Percentiles rank a stretch among this genome's conserved stretches.
Conservation (phyloP, 2,797 vertebrate genomes). For the Todus mexicanus region DNA sequence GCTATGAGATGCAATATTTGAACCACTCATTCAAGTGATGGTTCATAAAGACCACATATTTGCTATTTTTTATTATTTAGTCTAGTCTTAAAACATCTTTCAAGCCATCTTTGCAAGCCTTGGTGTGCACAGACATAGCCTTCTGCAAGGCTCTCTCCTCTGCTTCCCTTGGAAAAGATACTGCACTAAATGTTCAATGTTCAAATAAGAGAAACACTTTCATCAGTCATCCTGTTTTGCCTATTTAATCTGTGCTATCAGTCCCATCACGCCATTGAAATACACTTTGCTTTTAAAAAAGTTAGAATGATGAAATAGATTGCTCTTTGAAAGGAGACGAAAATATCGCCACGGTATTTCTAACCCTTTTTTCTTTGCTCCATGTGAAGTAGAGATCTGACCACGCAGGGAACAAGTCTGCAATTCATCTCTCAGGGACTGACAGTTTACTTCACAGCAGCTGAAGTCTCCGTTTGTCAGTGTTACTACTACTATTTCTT, state of each 20-base stretch:
- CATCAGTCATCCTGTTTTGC: neutral
- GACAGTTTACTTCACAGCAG: neutral
- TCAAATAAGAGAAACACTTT: neutral
- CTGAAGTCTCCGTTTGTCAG: neutral
- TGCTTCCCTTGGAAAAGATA: neutral
- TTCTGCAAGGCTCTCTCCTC: neutral
- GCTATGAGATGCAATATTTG: neutral
- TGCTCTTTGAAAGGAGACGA: neutral
- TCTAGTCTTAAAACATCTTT: neutral
- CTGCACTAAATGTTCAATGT: fast-evolving
- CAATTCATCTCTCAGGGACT: neutral
- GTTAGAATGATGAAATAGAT: neutral
- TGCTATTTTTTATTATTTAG: neutral
- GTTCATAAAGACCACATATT: no score
- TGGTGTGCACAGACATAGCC: neutral
- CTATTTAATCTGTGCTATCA: neutral
- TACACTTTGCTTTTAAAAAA: no score
- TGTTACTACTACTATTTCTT: neutral
- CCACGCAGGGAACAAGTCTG: neutral
- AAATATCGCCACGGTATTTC: neutral
- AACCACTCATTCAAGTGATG: neutral
- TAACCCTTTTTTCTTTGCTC: neutral
- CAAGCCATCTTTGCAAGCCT: neutral
- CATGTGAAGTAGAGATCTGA: neutral
- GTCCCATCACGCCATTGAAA: neutral